Evolutionary conservation across 2,888 invertebrate species (phyloP).

Genomic region (Callyntrura sp.): DNA sequence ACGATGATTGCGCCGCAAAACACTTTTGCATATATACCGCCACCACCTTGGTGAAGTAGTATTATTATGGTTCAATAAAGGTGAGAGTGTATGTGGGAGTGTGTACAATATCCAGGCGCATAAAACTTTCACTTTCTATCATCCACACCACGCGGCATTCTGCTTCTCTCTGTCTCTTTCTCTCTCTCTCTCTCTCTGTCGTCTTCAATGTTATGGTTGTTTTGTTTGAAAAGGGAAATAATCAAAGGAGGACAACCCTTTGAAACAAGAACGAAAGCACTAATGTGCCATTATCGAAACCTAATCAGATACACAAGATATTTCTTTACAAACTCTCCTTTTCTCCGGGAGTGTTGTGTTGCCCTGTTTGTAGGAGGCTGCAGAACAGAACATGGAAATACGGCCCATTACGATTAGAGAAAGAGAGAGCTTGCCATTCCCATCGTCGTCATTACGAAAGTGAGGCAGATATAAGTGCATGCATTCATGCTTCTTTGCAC

Average conservation of each 20-base stretch:
- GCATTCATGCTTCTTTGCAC: conserved; percentile 21
- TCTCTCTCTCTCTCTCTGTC: neutral
- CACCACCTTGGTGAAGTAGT: neutral
- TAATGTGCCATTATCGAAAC: conserved; percentile 73
- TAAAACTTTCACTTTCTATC: neutral
- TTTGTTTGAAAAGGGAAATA: neutral
- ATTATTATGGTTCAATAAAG: neutral
- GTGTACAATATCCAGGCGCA: neutral
- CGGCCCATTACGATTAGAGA: conserved; percentile 71
- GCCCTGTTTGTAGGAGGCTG: neutral
- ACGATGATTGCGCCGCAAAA: neutral
- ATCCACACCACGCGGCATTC: neutral
- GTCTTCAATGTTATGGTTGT: neutral
- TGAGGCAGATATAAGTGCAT: conserved; percentile 2
- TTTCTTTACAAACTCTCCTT: neutral
- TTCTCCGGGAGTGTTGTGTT: neutral
- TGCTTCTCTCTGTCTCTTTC: neutral
- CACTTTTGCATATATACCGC: neutral
- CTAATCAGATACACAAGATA: conserved; percentile 53
- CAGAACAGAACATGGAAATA: conserved; percentile 67
- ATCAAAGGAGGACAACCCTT: neutral
- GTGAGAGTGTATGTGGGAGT: neutral
- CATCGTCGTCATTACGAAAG: conserved; percentile 10
- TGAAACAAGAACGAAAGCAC: conserved; percentile 57
- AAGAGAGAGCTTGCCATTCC: conserved; percentile 6